phyloP scores from a whole-genome alignment of 2,888 invertebrate genomes.

The Vanessa cardui region DNA sequence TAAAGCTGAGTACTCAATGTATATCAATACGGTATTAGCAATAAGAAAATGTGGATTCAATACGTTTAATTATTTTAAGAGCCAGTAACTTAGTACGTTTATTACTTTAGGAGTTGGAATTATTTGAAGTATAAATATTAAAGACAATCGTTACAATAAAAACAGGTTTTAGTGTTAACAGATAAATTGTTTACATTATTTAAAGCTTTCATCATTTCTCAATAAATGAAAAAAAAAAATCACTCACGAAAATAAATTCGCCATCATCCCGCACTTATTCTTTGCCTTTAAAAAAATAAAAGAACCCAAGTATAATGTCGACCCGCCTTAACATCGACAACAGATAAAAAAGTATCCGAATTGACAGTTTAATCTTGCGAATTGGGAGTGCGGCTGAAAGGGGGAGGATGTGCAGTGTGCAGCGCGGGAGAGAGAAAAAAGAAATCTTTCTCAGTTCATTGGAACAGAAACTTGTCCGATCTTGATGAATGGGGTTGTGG shows the following conservation, averaged over 20 bases:
- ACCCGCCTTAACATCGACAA: constrained; percentile 47
- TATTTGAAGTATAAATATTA: too few relatives aligned
- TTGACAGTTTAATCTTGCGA: constrained; percentile 77
- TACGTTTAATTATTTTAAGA: too few relatives aligned
- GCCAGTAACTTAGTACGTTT: too few relatives aligned
- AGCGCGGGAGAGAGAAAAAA: constrained; percentile 36
- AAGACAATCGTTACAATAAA: too few relatives aligned
- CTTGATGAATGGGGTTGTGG: constrained; percentile 43
- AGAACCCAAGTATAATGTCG: constrained; percentile 16
- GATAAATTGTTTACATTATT: too few relatives aligned
- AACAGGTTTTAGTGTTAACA: too few relatives aligned
- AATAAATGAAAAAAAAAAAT: too few relatives aligned
- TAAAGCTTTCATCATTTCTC: too few relatives aligned
- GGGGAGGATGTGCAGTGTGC: constrained; percentile 38
- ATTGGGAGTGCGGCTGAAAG: constrained; percentile 52
- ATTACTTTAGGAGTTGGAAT: too few relatives aligned
- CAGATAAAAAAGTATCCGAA: constrained; percentile 61
- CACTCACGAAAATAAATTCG: background rate
- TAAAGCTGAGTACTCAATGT: constrained; percentile 34
- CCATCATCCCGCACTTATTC: background rate
- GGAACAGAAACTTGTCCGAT: constrained; percentile 44
- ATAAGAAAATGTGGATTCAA: background rate
- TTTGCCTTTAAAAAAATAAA: constrained; percentile 20
- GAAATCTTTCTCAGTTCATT: constrained; percentile 44
- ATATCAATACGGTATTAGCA: constrained; percentile 17